Evolutionary conservation across 2,888 invertebrate genomes (phyloP).

Genomic region (Cyclophora punctaria): DNA sequence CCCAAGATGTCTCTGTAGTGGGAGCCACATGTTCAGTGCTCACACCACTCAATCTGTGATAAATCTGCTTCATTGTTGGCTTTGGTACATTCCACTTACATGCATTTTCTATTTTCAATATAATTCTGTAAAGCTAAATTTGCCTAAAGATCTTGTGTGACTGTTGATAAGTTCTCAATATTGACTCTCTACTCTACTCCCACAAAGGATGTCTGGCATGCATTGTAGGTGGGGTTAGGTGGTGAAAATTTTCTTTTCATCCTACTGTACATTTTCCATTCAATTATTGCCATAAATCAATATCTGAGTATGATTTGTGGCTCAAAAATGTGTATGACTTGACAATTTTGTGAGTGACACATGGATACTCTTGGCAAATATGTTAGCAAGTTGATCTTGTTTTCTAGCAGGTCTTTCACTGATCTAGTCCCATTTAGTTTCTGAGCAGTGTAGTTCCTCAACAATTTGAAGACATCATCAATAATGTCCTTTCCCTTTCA

Average conservation of each 20-base stretch:
- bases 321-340: conserved; percentile 21
- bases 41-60: conserved; percentile 40
- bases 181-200: conserved; percentile 9
- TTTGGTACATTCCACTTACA: conserved; percentile 3
- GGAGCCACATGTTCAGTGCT: conserved; percentile 65
- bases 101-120: not conserved
- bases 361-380: not conserved
- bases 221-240: conserved; percentile 64
- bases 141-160: conserved; percentile 7
- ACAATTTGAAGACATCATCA: too few relatives aligned
- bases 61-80: conserved; percentile 31
- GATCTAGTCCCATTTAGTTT: too few relatives aligned
- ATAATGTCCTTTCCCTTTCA: too few relatives aligned
- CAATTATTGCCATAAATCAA: too few relatives aligned
- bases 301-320: not conserved
- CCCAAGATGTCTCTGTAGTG: conserved; percentile 55
- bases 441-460: too few relatives aligned
- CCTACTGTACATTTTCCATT: not conserved
- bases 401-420: too few relatives aligned
- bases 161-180: conserved; percentile 3
- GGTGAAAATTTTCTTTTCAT: conserved; percentile 13
- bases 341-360: conserved; percentile 22
- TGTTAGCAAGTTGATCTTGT: too few relatives aligned
- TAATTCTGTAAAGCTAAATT: not conserved
- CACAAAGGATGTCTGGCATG: conserved; percentile 30